A percentile compares a stretch with the other conserved stretches of the same genome.
Conservation (phyloP, 1,140 invertebrate genomes). For the Heliothis virescens region DNA sequence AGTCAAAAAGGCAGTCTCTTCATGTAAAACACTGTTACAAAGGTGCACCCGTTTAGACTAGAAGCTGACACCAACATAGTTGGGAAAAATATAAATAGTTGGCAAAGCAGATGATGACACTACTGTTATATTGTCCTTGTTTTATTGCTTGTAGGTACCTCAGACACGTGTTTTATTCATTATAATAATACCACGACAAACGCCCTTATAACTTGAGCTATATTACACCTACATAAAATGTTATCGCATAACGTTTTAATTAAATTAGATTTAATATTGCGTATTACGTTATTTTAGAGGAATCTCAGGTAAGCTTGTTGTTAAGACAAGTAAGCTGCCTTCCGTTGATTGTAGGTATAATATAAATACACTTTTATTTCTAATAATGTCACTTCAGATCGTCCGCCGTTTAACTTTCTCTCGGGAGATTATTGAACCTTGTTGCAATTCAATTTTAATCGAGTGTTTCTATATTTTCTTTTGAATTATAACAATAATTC, state of each 20-base stretch:
- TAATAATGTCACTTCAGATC: neutral
- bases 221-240: conserved; percentile 33
- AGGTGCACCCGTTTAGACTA: too few relatives aligned
- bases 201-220: conserved; percentile 9
- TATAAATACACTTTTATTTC: neutral
- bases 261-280: conserved; percentile 51
- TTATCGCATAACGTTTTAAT: conserved; percentile 39
- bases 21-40: too few relatives aligned
- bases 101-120: too few relatives aligned
- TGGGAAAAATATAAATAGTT: too few relatives aligned
- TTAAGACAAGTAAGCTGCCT: conserved; percentile 1
- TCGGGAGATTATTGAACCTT: neutral
- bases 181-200: conserved; percentile 25
- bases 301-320: conserved; percentile 18
- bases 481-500: neutral
- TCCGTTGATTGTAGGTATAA: neutral
- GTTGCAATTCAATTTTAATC: neutral
- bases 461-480: neutral
- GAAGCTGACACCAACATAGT: too few relatives aligned
- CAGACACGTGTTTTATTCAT: conserved; percentile 16
- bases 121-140: conserved; percentile 21
- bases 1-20: too few relatives aligned
- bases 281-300: conserved; percentile 8
- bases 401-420: too few relatives aligned
- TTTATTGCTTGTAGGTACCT: neutral